A percentile compares a stretch with the other conserved stretches of the same genome.
Evolutionary conservation across 2,113 vertebrate species (phyloP).

Genomic region (Rhipidura dahli): DNA sequence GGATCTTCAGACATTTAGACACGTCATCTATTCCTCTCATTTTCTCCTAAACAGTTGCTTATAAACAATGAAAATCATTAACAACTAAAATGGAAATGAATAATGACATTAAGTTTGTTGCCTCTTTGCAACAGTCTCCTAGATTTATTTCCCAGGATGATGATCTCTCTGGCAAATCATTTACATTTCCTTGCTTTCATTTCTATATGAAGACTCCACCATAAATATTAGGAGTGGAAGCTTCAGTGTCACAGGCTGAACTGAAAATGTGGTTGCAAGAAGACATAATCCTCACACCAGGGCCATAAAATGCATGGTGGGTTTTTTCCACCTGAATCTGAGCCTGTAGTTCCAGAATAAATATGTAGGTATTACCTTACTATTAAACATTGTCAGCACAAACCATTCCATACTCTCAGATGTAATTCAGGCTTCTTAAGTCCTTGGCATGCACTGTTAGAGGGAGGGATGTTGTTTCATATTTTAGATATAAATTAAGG

Average conservation of each 20-base stretch:
- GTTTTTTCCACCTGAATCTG: background rate
- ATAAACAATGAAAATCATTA: background rate
- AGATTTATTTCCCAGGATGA: background rate
- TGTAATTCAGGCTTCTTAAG: background rate
- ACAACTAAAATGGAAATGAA: background rate
- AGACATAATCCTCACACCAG: background rate
- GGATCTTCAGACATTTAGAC: background rate
- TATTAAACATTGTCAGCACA: background rate
- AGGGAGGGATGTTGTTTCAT: rapidly evolving
- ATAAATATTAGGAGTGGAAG: background rate
- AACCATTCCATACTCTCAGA: background rate
- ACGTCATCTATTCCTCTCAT: background rate
- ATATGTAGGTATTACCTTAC: rapidly evolving
- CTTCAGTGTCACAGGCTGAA: background rate
- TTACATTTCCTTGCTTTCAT: background rate
- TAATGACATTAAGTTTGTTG: background rate
- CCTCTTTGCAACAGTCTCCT: background rate
- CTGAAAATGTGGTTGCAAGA: background rate
- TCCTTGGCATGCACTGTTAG: background rate
- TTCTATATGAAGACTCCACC: background rate
- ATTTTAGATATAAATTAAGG: background rate
- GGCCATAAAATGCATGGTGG: background rate
- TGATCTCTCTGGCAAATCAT: background rate
- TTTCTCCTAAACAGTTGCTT: background rate
- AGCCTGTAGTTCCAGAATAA: background rate